A percentile compares a stretch with the other conserved stretches of the same genome.
These are phyloP conservation scores for Columba livia DNA, from an alignment of 2,113 vertebrate genomes.

Conservation along the genomic window DNA sequence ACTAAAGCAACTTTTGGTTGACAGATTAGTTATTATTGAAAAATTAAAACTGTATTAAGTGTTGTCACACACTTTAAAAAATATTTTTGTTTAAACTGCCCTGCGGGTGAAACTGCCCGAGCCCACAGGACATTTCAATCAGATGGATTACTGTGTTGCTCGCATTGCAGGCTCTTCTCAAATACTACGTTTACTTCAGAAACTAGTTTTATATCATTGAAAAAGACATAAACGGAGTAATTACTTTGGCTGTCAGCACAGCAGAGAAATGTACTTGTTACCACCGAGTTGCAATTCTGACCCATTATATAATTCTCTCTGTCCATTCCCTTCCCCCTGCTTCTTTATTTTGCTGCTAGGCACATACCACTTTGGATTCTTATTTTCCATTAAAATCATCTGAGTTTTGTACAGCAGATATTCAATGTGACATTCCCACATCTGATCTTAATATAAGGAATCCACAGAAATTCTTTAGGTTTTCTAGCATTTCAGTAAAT, in stretches of 20 bases:
- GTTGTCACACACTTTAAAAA: background rate
- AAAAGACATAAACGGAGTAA: background rate
- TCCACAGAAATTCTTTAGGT: constrained; percentile 63
- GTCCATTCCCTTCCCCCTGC: background rate
- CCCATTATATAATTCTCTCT: background rate
- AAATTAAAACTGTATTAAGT: background rate
- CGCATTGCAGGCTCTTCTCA: background rate
- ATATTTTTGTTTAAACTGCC: background rate
- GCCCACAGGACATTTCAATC: background rate
- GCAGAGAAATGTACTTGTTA: background rate
- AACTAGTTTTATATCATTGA: background rate
- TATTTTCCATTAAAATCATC: constrained; percentile 36
- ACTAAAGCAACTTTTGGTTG: background rate
- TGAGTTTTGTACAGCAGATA: constrained; percentile 26
- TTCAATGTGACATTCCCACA: constrained; percentile 46
- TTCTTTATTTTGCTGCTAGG: constrained; percentile 21
- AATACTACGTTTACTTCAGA: background rate
- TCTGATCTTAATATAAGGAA: constrained; percentile 65
- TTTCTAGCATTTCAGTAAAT: constrained; percentile 52
- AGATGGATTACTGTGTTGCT: background rate
- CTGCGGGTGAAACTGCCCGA: background rate
- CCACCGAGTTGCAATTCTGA: background rate
- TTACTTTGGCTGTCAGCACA: constrained; percentile 24
- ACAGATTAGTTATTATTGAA: background rate
- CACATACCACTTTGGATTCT: constrained; percentile 31